Conservation (phyloP, 2,113 vertebrate genomes). For the Trichomycterus rosablanca region DNA sequence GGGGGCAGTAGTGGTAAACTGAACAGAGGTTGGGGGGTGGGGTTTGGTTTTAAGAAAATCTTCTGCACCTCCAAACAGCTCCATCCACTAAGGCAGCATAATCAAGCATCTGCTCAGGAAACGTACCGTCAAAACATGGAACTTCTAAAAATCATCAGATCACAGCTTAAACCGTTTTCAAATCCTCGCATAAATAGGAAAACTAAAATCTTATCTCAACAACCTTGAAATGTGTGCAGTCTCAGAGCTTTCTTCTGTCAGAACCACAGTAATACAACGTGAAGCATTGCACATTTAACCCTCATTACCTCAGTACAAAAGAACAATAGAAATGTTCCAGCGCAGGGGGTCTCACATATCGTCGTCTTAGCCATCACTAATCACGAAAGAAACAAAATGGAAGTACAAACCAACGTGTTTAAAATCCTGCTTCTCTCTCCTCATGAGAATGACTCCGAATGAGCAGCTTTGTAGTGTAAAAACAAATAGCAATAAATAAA, state of each 20-base stretch:
- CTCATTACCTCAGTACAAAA: conserved; percentile 78
- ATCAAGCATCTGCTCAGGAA: conserved; percentile 60
- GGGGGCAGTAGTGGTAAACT: neutral
- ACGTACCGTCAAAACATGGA: conserved; percentile 33
- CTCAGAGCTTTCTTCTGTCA: conserved; percentile 32
- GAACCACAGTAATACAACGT: conserved; percentile 72
- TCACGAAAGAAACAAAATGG: conserved; percentile 56
- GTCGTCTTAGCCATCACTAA: conserved; percentile 55
- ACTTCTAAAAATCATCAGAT: conserved; percentile 15
- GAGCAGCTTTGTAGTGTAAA: conserved; percentile 64
- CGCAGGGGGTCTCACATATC: conserved; percentile 70
- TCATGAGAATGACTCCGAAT: conserved; percentile 64
- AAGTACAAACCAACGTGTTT: conserved; percentile 34
- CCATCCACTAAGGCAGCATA: conserved; percentile 71
- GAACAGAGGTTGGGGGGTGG: conserved; percentile 8
- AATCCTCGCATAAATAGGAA: conserved; percentile 18
- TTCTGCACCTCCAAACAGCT: conserved; percentile 17
- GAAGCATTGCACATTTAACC: conserved; percentile 53
- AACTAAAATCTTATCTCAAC: conserved; percentile 10
- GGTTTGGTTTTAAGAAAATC: conserved; percentile 31
- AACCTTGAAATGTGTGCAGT: conserved; percentile 28
- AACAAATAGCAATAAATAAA: conserved; percentile 77
- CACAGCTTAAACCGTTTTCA: conserved; percentile 39
- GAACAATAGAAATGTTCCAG: conserved; percentile 78
- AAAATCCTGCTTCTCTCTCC: conserved; percentile 53